Conservation (phyloP, 2,888 invertebrate genomes). For the Nematopogon swammerdamellus region DNA sequence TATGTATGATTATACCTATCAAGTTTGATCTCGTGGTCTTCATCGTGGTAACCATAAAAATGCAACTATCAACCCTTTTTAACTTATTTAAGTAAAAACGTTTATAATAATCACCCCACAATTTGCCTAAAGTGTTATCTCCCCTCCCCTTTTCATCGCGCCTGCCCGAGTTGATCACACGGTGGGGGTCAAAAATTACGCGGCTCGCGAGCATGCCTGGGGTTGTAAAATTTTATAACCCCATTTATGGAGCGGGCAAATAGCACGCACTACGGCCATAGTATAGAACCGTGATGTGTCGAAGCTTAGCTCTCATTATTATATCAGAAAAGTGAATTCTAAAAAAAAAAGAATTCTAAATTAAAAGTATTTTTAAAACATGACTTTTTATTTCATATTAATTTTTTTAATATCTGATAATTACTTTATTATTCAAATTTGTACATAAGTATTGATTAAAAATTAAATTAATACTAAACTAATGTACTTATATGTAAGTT, state of each 20-base stretch:
- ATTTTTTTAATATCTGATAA: too few species aligned
- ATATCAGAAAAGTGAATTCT: too few species aligned
- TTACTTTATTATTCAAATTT: background rate
- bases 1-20: too few species aligned
- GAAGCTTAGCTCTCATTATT: too few species aligned
- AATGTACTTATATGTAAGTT: too few species aligned
- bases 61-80: constrained; percentile 25
- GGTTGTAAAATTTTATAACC: constrained; percentile 46
- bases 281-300: too few species aligned
- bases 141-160: constrained; percentile 16
- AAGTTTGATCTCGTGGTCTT: too few species aligned
- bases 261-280: constrained; percentile 10
- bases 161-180: constrained; percentile 23
- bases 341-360: too few species aligned
- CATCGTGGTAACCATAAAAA: constrained; percentile 26
- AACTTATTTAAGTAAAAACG: constrained; percentile 46
- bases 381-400: too few species aligned
- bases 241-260: constrained; percentile 27
- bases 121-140: constrained; percentile 31
- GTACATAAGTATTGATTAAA: background rate
- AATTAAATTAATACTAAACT: too few species aligned
- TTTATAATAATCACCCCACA: constrained; percentile 50
- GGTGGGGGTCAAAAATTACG: constrained; percentile 26
- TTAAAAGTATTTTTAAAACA: too few species aligned
- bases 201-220: constrained; percentile 21